Conservation (phyloP, 2,113 vertebrate genomes). For the Pollimyrus isidori region DNA sequence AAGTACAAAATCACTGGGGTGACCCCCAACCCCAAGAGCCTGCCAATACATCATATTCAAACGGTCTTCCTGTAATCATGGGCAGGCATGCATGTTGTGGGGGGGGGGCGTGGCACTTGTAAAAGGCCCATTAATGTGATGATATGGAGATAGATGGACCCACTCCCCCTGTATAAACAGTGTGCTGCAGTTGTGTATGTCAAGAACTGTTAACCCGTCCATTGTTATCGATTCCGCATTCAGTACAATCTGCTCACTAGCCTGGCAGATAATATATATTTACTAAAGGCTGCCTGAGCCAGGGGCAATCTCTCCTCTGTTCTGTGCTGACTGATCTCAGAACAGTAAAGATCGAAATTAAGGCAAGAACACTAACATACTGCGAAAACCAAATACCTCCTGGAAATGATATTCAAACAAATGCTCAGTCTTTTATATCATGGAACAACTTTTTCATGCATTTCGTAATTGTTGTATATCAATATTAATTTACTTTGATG, state of each 20-base stretch:
- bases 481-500: not conserved
- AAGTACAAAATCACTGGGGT: not conserved
- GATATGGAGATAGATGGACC: constrained; percentile 44
- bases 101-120: constrained; percentile 10
- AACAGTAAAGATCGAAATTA: not conserved
- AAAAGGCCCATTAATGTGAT: constrained; percentile 31
- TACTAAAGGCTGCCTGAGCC: constrained; percentile 3
- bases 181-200: constrained; percentile 39
- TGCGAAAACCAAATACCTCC: not conserved
- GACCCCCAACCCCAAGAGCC: not conserved
- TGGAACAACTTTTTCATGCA: not conserved
- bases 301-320: constrained; percentile 19
- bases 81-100: not conserved
- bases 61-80: constrained; percentile 23
- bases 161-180: constrained; percentile 19
- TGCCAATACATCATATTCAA: constrained; percentile 21
- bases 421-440: not conserved
- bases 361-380: not conserved
- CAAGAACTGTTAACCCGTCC: constrained; percentile 47
- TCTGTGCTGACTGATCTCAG: not conserved
- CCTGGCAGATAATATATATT: constrained; percentile 41
- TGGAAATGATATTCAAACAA: not conserved
- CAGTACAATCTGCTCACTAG: constrained; percentile 44
- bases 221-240: constrained; percentile 57
- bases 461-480: not conserved